Evolutionary conservation across 2,888 invertebrate genomes (phyloP).

Genomic region (Lomographa bimaculata): DNA sequence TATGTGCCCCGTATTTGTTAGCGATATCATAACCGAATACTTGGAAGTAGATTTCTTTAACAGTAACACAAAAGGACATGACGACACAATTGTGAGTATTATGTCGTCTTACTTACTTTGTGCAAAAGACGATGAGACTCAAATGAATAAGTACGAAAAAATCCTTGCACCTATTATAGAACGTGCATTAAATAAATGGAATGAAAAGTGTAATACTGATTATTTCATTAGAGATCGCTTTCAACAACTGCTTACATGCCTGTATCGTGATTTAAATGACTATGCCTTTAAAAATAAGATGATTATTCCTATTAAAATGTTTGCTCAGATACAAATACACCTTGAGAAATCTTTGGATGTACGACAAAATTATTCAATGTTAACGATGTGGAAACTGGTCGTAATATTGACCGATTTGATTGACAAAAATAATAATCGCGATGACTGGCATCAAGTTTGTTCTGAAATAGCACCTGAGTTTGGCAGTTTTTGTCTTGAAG

Average conservation of each 20-base stretch:
- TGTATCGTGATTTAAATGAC: conserved; percentile 42
- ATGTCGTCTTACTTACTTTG: conserved; percentile 51
- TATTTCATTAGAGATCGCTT: conserved; percentile 37
- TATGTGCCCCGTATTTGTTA: conserved; percentile 48
- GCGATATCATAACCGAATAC: conserved; percentile 45
- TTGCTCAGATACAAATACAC: conserved; percentile 38
- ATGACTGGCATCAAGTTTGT: conserved; percentile 36
- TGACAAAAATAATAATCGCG: conserved; percentile 28
- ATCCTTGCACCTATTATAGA: conserved; percentile 49
- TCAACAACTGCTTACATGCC: conserved; percentile 36
- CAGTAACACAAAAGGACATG: conserved; percentile 3
- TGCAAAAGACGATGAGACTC: conserved; percentile 43
- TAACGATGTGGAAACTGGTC: conserved; percentile 52
- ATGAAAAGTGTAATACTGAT: conserved; percentile 33
- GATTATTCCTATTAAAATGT: conserved; percentile 45
- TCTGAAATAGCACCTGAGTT: conserved; percentile 42
- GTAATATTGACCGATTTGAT: conserved; percentile 42
- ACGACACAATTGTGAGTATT: conserved; percentile 35
- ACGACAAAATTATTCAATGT: conserved; percentile 51
- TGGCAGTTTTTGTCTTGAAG: conserved; percentile 45
- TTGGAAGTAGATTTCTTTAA: conserved; percentile 42
- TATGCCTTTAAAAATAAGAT: conserved; percentile 36
- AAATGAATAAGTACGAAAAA: conserved; percentile 48
- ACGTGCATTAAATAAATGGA: conserved; percentile 42
- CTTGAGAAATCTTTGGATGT: conserved; percentile 35